A percentile compares a stretch with the other conserved stretches of the same genome.
Evolutionary conservation across 1,140 invertebrate species (phyloP).

Genomic region (Mya arenaria): DNA sequence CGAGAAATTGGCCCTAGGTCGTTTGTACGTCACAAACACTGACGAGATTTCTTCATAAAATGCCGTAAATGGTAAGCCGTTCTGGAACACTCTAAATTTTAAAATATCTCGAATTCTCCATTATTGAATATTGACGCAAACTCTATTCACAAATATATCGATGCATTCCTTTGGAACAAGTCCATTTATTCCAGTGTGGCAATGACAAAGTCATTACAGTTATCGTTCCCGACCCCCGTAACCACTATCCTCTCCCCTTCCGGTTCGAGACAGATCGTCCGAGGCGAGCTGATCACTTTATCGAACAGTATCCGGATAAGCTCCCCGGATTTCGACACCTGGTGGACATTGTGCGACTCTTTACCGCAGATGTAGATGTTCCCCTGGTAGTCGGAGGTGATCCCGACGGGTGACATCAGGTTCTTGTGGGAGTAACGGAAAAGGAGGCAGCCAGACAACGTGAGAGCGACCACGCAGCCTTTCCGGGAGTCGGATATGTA

Average conservation of each 20-base stretch:
- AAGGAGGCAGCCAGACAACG: conserved; percentile 6
- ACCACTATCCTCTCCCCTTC: conserved; percentile 29
- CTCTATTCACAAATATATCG: no score
- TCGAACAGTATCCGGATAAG: conserved; percentile 26
- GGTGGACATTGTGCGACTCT: conserved; percentile 45
- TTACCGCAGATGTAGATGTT: conserved; percentile 47
- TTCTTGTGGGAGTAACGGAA: conserved; percentile 36
- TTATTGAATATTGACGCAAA: no score
- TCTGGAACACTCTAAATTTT: no score
- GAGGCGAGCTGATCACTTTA: conserved; percentile 1
- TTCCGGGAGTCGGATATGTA: conserved; percentile 40
- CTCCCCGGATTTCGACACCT: conserved; percentile 15
- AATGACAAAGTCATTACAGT: conserved; percentile 23
- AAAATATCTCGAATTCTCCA: no score
- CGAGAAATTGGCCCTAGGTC: no score
- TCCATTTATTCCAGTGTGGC: conserved; percentile 9
- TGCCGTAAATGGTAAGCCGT: no score
- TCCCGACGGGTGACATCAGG: not conserved
- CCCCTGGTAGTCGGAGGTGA: conserved; percentile 28
- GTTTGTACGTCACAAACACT: no score
- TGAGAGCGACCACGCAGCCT: conserved; percentile 2
- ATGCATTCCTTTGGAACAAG: no score
- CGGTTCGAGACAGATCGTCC: conserved; percentile 27
- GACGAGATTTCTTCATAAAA: no score
- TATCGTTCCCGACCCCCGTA: conserved; percentile 8